These are phyloP conservation scores for Diaphora mendica DNA, from an alignment of 2,888 invertebrate species.

Conservation along the genomic window DNA sequence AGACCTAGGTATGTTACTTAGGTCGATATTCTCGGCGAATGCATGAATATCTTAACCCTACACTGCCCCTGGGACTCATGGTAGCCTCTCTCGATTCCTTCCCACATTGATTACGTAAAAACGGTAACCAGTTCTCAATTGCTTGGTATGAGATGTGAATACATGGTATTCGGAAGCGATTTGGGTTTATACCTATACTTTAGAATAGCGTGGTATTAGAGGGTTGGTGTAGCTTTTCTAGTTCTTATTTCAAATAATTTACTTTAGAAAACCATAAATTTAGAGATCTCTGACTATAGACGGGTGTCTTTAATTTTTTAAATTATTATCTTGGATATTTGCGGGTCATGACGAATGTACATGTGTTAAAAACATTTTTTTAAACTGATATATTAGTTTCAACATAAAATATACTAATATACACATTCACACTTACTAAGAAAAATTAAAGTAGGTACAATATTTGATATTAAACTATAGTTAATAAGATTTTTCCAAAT, in stretches of 20 bases:
- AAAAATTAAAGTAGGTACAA: too few relatives aligned
- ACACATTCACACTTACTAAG: too few relatives aligned
- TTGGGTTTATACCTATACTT: not conserved
- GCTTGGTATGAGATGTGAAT: slow-evolving; percentile 28
- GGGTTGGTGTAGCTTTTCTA: not conserved
- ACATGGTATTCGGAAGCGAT: slow-evolving; percentile 22
- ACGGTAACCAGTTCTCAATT: slow-evolving; percentile 34
- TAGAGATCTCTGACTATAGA: not conserved
- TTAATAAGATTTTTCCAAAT: too few relatives aligned
- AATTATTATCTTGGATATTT: too few relatives aligned
- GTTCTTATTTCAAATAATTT: not conserved
- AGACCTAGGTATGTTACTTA: slow-evolving; percentile 27
- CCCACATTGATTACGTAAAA: slow-evolving; percentile 50
- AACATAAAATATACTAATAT: too few relatives aligned
- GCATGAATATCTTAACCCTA: slow-evolving; percentile 53
- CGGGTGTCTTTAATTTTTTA: not conserved
- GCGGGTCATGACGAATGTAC: too few relatives aligned
- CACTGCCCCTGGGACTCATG: slow-evolving; percentile 39
- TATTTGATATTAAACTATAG: too few relatives aligned
- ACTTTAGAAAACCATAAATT: not conserved
- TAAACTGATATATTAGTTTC: too few relatives aligned
- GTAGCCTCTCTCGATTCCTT: slow-evolving; percentile 30
- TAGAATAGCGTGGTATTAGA: not conserved
- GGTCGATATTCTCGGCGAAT: slow-evolving; percentile 39
- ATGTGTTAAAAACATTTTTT: too few relatives aligned